Evolutionary conservation across 1,140 invertebrate species (phyloP).

Genomic region (Stenopsyche tienmushanensis): DNA sequence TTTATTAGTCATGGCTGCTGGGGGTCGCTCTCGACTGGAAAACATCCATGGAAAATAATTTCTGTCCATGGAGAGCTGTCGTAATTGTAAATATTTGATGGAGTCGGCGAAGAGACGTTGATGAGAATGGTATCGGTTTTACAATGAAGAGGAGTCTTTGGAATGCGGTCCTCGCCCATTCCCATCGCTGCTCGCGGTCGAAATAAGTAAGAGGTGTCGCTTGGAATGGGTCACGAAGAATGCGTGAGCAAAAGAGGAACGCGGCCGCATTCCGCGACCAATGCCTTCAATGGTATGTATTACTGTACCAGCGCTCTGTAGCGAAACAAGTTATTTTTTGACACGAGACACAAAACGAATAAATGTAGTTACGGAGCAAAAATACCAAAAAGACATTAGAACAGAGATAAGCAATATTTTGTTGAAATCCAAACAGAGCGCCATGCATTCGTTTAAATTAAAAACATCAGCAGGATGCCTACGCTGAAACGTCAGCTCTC

Average conservation of each 20-base stretch:
- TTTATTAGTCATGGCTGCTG: too few species aligned
- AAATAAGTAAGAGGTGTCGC: neutral
- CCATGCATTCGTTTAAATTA: too few species aligned
- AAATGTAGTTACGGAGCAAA: neutral
- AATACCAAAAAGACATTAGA: too few species aligned
- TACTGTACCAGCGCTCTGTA: neutral
- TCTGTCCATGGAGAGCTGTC: too few species aligned
- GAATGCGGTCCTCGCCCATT: neutral
- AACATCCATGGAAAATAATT: too few species aligned
- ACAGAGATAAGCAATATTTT: too few species aligned
- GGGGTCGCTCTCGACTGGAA: too few species aligned
- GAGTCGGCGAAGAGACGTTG: neutral
- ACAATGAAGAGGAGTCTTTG: neutral
- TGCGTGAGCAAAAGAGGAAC: constrained; percentile 5
- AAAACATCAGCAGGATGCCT: too few species aligned
- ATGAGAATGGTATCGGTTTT: neutral
- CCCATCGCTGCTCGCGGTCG: neutral
- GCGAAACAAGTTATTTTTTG: neutral
- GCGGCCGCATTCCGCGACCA: constrained; percentile 8
- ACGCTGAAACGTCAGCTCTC: too few species aligned
- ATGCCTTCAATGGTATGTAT: neutral
- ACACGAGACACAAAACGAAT: constrained; percentile 2
- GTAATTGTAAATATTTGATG: neutral
- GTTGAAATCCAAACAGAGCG: too few species aligned
- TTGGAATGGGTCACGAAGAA: neutral